Evolutionary conservation across 2,113 vertebrate species (phyloP), one percentile per base, ranked within the genome.

Genomic region (Diphyllodes magnificus): DNA sequence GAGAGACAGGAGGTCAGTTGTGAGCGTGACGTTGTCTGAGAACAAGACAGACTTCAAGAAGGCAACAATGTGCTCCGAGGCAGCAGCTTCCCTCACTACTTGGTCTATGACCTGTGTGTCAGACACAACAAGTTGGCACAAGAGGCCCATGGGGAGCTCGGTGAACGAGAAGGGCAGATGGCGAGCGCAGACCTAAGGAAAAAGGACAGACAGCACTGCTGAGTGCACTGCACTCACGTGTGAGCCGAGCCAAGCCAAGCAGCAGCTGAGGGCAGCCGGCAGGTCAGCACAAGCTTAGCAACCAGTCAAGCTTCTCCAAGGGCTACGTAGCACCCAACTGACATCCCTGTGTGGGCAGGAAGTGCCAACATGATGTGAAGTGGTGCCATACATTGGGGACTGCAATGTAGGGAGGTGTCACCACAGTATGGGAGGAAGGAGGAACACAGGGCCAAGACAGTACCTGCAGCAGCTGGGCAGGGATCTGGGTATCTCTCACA

Each of bases 141-240:
- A 97, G 69, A 99, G 98, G 84, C 98, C 98, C 68, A 99, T 69
- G 23, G 99, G 99, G 86, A 99, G 96, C 95, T 99, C 98, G 0
- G 98, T 95, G 23, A 97, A 97, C 0, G 76, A 80, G 64, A 97
- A 75, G 2, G 98, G 97, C 90, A 98, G 97, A 57, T 97, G 96
- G 60, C 57, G 65, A 90, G 98, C 97, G 73, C 98, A 98, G 77
- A 98, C 98, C 99, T 99, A 97, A 95, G 80, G 83, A 90, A 30
- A 88, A 75, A 56, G 27, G 39, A 79, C 64, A 68, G 7, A 79
- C 2, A 31, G 24, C 1, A 8, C 37, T 1, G 2, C 66, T 73
- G 53, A 82, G 75, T 10, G 40, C 4, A 1, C 37, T 69, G 40
- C 44, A 11, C 35, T 65, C 11, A 18, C 3, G 0, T 31, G 20